Conservation (phyloP, 2,113 vertebrate species). For the Thomomys bottae region DNA sequence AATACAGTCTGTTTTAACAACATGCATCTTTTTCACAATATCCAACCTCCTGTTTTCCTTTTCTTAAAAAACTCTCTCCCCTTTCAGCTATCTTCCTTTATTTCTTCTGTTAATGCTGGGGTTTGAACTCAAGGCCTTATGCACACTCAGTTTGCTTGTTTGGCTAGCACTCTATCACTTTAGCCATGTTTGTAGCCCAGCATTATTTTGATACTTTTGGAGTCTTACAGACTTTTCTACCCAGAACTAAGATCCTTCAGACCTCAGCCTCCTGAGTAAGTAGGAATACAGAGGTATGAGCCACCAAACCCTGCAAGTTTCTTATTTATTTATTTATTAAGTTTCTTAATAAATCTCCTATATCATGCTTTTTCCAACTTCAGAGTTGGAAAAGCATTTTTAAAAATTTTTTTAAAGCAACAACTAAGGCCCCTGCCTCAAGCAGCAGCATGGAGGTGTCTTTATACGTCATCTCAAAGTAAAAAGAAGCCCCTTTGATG, state of each 20-base stretch:
- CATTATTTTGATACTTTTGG: too few relatives aligned
- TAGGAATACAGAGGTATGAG: too few relatives aligned
- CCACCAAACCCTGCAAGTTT: background rate
- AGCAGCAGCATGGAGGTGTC: background rate
- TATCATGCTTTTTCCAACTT: slow-evolving; percentile 1
- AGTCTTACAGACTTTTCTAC: too few relatives aligned
- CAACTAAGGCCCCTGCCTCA: background rate
- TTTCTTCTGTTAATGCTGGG: too few relatives aligned
- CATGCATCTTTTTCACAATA: background rate
- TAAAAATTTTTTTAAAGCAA: background rate
- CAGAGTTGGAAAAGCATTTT: slow-evolving; percentile 14
- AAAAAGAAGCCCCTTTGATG: background rate
- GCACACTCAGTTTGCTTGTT: too few relatives aligned
- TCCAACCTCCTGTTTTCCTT: background rate
- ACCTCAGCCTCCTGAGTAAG: too few relatives aligned
- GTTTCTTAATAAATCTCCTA: slow-evolving; percentile 1
- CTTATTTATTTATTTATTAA: background rate
- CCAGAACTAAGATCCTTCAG: too few relatives aligned
- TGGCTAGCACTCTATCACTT: too few relatives aligned
- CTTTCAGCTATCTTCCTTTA: background rate
- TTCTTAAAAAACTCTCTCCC: background rate
- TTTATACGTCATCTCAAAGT: background rate
- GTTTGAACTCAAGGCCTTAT: too few relatives aligned
- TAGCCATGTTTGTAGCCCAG: too few relatives aligned
- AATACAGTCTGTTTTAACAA: slow-evolving; percentile 47